Evolutionary conservation across 2,797 vertebrate genomes (phyloP).

Genomic region (Vipera ursinii): DNA sequence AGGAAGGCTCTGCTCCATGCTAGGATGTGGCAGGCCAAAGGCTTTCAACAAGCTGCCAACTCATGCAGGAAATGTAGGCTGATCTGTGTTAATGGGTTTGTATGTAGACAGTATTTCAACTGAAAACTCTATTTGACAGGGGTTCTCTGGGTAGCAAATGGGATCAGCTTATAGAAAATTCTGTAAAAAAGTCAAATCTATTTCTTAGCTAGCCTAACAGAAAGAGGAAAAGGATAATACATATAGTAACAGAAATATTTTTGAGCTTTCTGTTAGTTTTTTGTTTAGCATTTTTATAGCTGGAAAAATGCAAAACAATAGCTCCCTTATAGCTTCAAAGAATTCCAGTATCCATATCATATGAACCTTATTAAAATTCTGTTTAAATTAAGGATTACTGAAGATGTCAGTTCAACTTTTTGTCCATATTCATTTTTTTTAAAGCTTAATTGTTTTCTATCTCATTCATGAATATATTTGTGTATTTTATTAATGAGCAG

Average conservation of each 20-base stretch:
- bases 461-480: not conserved
- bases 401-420: not conserved
- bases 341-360: not conserved
- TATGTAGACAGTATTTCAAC: not conserved
- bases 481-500: not conserved
- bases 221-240: slow-evolving; percentile 8
- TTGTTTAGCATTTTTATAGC: not conserved
- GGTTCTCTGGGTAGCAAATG: slow-evolving; percentile 6
- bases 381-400: not conserved
- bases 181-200: not conserved
- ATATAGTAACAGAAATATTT: not conserved
- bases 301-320: not conserved
- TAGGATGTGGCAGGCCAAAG: not conserved
- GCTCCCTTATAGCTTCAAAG: not conserved
- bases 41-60: slow-evolving; percentile 1
- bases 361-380: not conserved
- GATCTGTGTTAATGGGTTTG: not conserved
- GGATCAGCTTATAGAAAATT: not conserved
- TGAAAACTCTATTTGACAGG: not conserved
- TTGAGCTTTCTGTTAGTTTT: not conserved
- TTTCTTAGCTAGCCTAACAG: slow-evolving; percentile 30
- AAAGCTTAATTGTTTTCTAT: not conserved
- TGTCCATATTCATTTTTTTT: not conserved
- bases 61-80: not conserved
- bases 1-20: not conserved